phyloP scores from a whole-genome alignment of 2,113 vertebrate genomes.

The Psilopogon haemacephalus region DNA sequence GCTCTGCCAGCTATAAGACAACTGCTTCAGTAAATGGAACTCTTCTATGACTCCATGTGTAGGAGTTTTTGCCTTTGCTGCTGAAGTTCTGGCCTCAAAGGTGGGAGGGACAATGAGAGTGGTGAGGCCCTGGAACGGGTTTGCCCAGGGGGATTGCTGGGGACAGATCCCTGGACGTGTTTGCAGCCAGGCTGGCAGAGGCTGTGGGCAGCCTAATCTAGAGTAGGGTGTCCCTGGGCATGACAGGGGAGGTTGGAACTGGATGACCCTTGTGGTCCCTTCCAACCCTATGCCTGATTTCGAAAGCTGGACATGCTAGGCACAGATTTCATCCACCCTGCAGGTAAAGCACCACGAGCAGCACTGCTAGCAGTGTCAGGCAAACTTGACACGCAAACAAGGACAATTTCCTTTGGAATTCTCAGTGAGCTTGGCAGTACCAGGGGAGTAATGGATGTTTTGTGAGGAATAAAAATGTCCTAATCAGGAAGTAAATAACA shows the following conservation, averaged over 20 bases:
- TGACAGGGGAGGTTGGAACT: no score
- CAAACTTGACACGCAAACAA: neutral
- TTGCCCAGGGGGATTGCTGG: no score
- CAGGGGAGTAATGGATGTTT: neutral
- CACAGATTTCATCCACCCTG: slow-evolving; percentile 17
- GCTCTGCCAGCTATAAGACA: neutral
- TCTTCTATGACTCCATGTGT: neutral
- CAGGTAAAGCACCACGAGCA: neutral
- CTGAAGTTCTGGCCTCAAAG: neutral
- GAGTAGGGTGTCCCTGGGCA: no score
- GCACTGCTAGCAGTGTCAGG: neutral
- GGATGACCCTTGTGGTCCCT: no score
- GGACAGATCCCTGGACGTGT: no score
- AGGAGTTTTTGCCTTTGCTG: neutral
- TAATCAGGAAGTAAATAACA: neutral
- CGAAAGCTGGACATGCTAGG: neutral
- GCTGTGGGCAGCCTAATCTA: no score
- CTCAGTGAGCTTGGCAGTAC: neutral
- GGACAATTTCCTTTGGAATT: neutral
- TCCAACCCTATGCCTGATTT: neutral
- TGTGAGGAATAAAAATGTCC: neutral
- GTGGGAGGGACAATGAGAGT: neutral
- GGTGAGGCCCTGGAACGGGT: no score
- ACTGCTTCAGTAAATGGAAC: neutral
- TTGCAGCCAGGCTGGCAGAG: no score